Evolutionary conservation across 1,140 invertebrate species (phyloP), one percentile per base, ranked within the genome.

Genomic region (Drosophila miranda): DNA sequence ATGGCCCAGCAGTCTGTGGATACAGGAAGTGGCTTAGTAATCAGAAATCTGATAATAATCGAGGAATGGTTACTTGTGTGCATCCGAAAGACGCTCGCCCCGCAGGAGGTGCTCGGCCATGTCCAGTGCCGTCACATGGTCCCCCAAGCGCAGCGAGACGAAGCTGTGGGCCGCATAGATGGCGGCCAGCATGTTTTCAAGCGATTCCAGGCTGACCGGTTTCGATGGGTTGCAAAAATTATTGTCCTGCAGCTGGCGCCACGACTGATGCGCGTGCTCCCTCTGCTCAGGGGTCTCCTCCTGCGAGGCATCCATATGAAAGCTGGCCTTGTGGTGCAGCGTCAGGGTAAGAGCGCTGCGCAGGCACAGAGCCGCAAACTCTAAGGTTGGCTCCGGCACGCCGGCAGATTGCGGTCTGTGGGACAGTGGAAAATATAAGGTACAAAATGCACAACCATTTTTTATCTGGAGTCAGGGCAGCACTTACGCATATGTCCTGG

Each of bases 291-390:
- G 63, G 75, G 92, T 49, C 90, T 92, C 81, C 6, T 84, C 81
- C 1, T 51, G 23, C 13, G 77, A 41, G 0, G 38, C 16, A 4
- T 16, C 91, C 91, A 66, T 91, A 77, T 55, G 92, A 3, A 93
- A 66, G 75, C 90, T 19, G 82, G 91, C 78, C 91, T 92, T 66
- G 92, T 92, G 57, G 84, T 76, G 69, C 62, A 87, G 71, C 6
- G 87, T 66, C 0, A 97, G 89, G 48, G 93, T 93, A 11, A 96
- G 91, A 13, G 97, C 96, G 92, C 98, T 99, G 72, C 95, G 94
- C 45, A 99, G 88, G 91, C 97, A 98, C 6, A 98, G 89, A 9
- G 95, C 94, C 9, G 95, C 97, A 93, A 98, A 99, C 91, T 98
- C 96, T 48, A 99, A 91, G n/a, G 95, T 97, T 3, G 97, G 93